Base-by-base conservation (phyloP, 2,113 vertebrate species). In the Aegotheles bennettii region DNA sequence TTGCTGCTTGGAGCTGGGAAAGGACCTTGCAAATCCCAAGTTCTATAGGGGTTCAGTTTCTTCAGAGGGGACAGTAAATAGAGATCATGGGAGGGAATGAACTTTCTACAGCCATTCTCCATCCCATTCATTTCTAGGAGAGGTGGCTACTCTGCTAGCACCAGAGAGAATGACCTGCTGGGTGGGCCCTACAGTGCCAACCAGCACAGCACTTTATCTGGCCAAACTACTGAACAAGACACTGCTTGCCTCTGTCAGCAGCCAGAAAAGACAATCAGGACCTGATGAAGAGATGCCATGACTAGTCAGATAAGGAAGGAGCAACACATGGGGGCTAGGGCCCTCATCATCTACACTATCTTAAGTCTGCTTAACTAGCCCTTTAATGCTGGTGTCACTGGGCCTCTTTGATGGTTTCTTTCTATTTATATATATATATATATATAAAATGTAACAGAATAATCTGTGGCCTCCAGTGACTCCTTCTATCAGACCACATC, bases 211-310 rank as follows among this genome's bases (percentile, higher is more conserved):
- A 82, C 59, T 96, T 92, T 69, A 85, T 45, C 73, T 63, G 81
- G 60, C 31, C 68, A 78, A 57, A 14, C 75, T 85, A 47, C 64
- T 90, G 83, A 63, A 45, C 42, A 74, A 47, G 81, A 68, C 24
- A 36, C 35, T 64, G 86, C 57, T 89, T 53, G 93, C 80, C 23
- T 92, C 67, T 76, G 70, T 36, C 59, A 84, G 88, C 57, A 89
- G 42, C 35, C 57, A 63, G 81, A 77, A 94, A 84, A 93, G 78
- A 94, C 70, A 84, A 89, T 90, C 78, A 76, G 91, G 93, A 84
- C 65, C 35, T 68, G 31, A 61, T 57, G 79, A 95, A 84, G 60
- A 82, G 38, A 67, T 87, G 18, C 31, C 61, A 79, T 92, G 53
- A 91, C 74, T 77, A 89, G 51, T 82, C 67, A 93, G 60, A 71